Base-by-base conservation (phyloP, 2,888 invertebrate species). In the Leucania comma region DNA sequence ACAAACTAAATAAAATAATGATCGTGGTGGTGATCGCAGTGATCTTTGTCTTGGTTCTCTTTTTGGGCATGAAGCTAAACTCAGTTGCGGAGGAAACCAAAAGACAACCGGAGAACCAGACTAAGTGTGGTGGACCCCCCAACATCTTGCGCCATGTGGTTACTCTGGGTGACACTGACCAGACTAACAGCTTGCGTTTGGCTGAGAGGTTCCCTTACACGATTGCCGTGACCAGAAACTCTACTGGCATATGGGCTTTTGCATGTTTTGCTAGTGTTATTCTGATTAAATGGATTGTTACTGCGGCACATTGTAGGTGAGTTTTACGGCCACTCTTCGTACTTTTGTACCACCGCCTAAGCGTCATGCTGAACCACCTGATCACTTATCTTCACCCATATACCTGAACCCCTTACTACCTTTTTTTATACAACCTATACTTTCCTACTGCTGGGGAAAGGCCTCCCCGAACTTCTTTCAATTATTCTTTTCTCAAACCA, bases 271-370 rank as follows among this genome's bases (percentile, higher is more conserved):
- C 59, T 5, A 76, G 80, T 26, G 12, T 80, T 0, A 58, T 80
- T 1, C 35, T 80, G 2, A 32, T 12, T 0, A 72, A 70, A 17
- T 80, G 80, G 80, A 67, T 80, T 1, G 53, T 80, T 9, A 68
- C 62, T 1, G n/a, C 80, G 0, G 80, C 80, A 5, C 80, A 70
- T 26, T 80, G 80, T 32, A 68, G 76, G 80, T 80, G 4, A 29
- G 78, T 42, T 42, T 42, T 20, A 6, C 5, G 17, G 42, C 17
- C 17, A 14, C 2, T 42, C 42, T 42, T 6, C 42, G 14, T 5
- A 17, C 17, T 42, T 42, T 14, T 42, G 8, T 48, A 48, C n/a
- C 6, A 9, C 5, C 4, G 17, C 17, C 6, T 20, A 20, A 46
- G 6, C 20, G 20, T 8, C 20, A 12, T 12, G 38, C 38, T 38